Base-by-base conservation (phyloP, 2,797 vertebrate species). In the Clarias platycephalus region DNA sequence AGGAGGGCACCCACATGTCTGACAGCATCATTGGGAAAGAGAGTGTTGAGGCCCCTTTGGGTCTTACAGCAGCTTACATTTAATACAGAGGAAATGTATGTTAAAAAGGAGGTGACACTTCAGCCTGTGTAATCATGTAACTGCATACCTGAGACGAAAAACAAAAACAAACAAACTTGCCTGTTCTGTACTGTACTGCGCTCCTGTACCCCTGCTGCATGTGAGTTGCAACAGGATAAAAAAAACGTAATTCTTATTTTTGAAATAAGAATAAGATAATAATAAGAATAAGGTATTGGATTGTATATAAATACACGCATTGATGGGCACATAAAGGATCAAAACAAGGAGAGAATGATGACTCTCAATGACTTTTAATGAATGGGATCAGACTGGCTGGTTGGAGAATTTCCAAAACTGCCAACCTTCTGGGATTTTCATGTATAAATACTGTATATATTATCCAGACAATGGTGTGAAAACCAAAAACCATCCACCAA, bases 1-100 rank as follows among this genome's bases (percentile, higher is more conserved):
- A 66, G 80, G 93, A 92, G 92, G 90, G 90, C 91, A 90, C 92
- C 92, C 93, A 94, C 93, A 94, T 92, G 91, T 92, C 91, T 95
- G 93, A 94, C 93, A 95, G 94, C 94, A 95, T 95, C 94, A 94
- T 92, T 93, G 92, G 92, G 95, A 95, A 95, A 95, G 93, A 95
- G 93, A 93, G 93, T 91, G 90, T 92, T 64, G 87, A 88, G 90
- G 90, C 91, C 93, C 94, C 94, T 93, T 85, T 93, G 94, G 94
- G 94, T 92, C 93, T 91, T 92, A 90, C 94, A 94, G 94, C 92
- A 92, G 91, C 93, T 94, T 93, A 92, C 89, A 91, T 92, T 93
- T 93, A 93, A 94, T 92, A 88, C 87, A 77, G 82, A 68, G 83
- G 83, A 89, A 86, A 88, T 88, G 91, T 90, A 90, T 89, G 91